Percentiles rank a stretch among this genome's conserved stretches.
Conservation (phyloP, 2,113 vertebrate genomes). For the Sterna hirundo region DNA sequence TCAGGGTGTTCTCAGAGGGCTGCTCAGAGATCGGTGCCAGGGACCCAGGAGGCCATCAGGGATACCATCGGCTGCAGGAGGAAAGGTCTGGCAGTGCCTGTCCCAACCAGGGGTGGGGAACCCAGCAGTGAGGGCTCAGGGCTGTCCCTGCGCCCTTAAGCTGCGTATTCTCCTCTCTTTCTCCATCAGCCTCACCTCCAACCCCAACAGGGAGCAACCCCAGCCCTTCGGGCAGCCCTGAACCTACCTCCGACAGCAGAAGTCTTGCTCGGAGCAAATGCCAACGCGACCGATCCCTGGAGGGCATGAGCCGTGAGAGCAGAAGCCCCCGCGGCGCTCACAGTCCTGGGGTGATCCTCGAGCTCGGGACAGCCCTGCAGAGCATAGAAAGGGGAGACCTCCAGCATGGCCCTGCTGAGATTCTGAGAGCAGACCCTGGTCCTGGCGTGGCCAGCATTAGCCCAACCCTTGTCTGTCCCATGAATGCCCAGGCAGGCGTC, state of each 20-base stretch:
- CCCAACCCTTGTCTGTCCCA: neutral
- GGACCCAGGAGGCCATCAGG: neutral
- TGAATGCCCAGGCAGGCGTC: rapidly evolving
- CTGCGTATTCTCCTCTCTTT: neutral
- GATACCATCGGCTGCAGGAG: slow-evolving; percentile 46
- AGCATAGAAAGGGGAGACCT: neutral
- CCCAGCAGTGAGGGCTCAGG: neutral
- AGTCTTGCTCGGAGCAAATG: slow-evolving; percentile 11
- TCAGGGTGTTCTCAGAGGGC: neutral
- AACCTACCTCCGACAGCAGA: slow-evolving; percentile 54
- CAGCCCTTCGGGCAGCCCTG: neutral
- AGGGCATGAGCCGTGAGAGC: neutral
- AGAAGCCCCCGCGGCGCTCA: slow-evolving; percentile 34
- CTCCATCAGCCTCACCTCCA: neutral
- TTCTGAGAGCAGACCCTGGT: neutral
- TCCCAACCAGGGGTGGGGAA: neutral
- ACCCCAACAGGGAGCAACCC: neutral
- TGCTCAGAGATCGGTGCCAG: rapidly evolving
- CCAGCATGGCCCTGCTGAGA: too few relatives aligned
- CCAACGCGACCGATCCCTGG: neutral
- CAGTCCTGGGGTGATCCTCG: neutral
- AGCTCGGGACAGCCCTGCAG: neutral
- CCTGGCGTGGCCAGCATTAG: rapidly evolving
- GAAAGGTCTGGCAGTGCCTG: neutral
- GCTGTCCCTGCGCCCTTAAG: neutral